Percentiles rank a stretch among this genome's conserved stretches.
Conservation (phyloP, 2,797 vertebrate species). For the Fratercula arctica region DNA sequence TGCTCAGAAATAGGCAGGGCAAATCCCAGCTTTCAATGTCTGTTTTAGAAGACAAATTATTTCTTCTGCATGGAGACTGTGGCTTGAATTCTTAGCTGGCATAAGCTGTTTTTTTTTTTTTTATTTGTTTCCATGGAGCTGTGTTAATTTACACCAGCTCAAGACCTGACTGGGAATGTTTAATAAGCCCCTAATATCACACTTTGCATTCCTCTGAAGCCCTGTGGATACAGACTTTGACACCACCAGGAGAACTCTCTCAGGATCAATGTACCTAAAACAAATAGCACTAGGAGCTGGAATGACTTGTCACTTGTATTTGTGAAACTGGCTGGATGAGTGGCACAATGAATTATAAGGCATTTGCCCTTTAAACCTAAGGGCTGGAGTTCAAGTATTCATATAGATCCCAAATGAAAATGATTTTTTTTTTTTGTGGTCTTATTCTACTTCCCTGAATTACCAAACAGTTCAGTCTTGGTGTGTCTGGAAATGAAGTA, state of each 20-base stretch:
- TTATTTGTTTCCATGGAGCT: slow-evolving; percentile 36
- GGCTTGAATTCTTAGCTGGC: slow-evolving; percentile 10
- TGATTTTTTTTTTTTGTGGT: not conserved
- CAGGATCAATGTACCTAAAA: not conserved
- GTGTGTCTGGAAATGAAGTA: not conserved
- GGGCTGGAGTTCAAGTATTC: not conserved
- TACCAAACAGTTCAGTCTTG: not conserved
- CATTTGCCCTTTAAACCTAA: not conserved
- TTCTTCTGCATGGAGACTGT: not conserved
- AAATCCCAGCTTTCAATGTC: not conserved
- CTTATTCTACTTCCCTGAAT: not conserved
- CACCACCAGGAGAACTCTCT: not conserved
- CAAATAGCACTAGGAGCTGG: not conserved
- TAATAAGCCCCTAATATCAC: slow-evolving; percentile 20
- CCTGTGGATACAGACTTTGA: not conserved
- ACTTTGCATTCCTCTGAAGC: not conserved
- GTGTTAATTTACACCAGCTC: slow-evolving; percentile 22
- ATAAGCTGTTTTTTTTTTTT: not conserved
- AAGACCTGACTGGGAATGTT: slow-evolving; percentile 8
- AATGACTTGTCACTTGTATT: not conserved
- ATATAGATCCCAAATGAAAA: not conserved
- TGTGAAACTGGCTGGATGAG: not conserved
- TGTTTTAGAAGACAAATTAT: not conserved
- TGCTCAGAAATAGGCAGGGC: not conserved
- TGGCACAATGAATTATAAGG: not conserved